Evolutionary conservation across 2,888 invertebrate species (phyloP).

Genomic region (Acanthosoma haemorrhoidale): DNA sequence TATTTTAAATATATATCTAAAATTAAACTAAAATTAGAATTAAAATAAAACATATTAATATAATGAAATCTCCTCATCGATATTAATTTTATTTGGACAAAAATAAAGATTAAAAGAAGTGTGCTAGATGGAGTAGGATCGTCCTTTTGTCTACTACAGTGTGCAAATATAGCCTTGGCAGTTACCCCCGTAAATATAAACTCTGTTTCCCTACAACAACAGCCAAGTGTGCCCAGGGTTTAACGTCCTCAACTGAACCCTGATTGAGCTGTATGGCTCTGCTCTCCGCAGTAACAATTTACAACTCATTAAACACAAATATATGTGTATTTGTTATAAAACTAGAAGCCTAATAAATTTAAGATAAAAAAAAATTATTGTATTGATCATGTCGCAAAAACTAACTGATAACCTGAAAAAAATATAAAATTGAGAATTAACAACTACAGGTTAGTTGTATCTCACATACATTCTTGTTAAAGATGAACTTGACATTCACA

Average conservation of each 20-base stretch:
- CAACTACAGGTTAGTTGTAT: too few species aligned
- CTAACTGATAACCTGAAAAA: too few species aligned
- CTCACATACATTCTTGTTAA: too few species aligned
- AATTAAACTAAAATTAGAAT: not conserved
- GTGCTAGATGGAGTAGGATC: not conserved
- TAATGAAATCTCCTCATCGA: not conserved
- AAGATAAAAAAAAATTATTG: too few species aligned
- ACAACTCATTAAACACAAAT: too few species aligned
- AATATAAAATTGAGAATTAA: too few species aligned
- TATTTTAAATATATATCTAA: not conserved
- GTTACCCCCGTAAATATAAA: conserved; percentile 12
- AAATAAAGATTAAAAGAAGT: not conserved
- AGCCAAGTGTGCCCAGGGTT: not conserved
- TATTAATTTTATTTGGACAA: not conserved
- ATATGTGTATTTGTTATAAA: too few species aligned
- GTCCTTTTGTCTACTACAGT: conserved; percentile 7
- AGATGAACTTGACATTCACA: too few species aligned
- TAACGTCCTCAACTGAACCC: not conserved
- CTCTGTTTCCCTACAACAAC: not conserved
- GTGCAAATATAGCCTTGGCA: not conserved
- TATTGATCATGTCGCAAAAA: too few species aligned
- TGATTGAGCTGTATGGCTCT: too few species aligned
- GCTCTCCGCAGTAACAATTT: too few species aligned
- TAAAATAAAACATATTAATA: not conserved
- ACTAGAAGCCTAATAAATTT: too few species aligned